Evolutionary conservation across 53 echinoderm and acorn worm species (phyloP).

Genomic region (Zoroaster sp.): DNA sequence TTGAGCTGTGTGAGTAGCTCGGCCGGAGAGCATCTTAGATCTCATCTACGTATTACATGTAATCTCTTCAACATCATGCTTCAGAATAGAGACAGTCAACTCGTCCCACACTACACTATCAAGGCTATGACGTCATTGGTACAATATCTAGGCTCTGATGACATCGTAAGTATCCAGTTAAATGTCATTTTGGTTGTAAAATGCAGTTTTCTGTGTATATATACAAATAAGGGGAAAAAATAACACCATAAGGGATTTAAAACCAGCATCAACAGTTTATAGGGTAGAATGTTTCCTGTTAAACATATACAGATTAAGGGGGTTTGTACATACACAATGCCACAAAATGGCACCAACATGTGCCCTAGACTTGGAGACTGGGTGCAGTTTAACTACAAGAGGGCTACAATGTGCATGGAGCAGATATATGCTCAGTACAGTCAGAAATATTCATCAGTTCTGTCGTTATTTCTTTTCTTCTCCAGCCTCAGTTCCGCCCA

Average conservation of each 20-base stretch:
- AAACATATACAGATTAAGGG: no score
- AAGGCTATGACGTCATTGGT: slow-evolving; percentile 93
- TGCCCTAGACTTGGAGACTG: no score
- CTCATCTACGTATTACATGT: slow-evolving; percentile 75
- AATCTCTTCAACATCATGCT: slow-evolving; percentile 78
- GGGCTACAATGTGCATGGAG: no score
- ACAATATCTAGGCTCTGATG: slow-evolving; percentile 88
- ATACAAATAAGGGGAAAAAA: no score
- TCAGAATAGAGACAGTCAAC: slow-evolving; percentile 84
- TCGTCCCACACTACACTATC: slow-evolving; percentile 89
- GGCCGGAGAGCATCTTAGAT: slow-evolving; percentile 74
- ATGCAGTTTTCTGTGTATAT: background rate
- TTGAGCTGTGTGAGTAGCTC: slow-evolving; percentile 77
- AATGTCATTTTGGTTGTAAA: background rate
- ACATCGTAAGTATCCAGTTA: slow-evolving; percentile 71
- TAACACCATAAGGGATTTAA: no score
- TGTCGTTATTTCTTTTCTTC: background rate
- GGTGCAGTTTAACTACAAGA: no score
- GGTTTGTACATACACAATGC: no score
- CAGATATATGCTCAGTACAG: background rate
- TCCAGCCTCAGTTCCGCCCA: slow-evolving; percentile 83
- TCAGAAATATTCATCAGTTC: no score
- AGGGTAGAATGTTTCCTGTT: no score
- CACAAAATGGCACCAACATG: no score
- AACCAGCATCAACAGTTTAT: no score